Evolutionary conservation across 2,113 vertebrate genomes (phyloP).

Genomic region (Rhynchopsitta pachyrhyncha): DNA sequence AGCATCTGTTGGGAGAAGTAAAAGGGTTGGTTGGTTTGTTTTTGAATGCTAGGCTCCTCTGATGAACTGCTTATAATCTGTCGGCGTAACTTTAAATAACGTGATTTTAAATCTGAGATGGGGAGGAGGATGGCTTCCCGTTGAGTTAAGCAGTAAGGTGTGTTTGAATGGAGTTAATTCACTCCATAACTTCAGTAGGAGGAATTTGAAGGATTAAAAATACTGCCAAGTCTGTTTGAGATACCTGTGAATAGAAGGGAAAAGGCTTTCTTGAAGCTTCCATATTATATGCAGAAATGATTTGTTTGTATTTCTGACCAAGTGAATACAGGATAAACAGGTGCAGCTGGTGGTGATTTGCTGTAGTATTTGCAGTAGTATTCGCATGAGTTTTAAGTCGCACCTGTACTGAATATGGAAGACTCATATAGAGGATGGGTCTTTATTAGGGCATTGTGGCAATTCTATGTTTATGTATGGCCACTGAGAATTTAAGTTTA

Average conservation of each 20-base stretch:
- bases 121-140: not conserved
- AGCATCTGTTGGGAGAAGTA: not conserved
- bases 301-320: not conserved
- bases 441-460: not conserved
- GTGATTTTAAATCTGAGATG: not conserved
- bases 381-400: not conserved
- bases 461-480: not conserved
- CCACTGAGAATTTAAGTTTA: not conserved
- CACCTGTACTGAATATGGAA: not conserved
- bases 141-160: not conserved
- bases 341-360: not conserved
- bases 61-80: not conserved
- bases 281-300: rapidly evolving
- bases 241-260: not conserved
- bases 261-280: not conserved
- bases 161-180: not conserved
- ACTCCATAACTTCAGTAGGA: not conserved
- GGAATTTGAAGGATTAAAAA: not conserved
- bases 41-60: not conserved
- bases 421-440: not conserved
- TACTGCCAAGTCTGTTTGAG: not conserved
- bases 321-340: not conserved
- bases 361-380: not conserved
- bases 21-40: not conserved
- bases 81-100: not conserved